Evolutionary conservation across 1,140 invertebrate species (phyloP).

Genomic region (Apis cerana): DNA sequence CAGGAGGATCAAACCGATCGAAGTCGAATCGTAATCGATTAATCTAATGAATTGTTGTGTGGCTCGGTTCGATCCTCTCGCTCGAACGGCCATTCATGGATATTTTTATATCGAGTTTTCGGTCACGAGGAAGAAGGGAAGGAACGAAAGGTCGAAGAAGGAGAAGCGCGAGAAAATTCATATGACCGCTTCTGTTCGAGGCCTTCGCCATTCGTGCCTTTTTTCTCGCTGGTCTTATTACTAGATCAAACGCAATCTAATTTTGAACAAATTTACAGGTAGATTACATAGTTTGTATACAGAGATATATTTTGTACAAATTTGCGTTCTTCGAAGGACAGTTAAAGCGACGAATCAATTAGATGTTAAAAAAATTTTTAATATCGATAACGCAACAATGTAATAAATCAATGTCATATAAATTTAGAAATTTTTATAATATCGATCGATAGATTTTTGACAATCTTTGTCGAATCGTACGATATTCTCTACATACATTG

Average conservation of each 20-base stretch:
- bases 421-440: background rate
- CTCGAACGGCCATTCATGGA: background rate
- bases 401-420: no score
- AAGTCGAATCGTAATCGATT: background rate
- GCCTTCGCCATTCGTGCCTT: slow-evolving; percentile 53
- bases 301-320: slow-evolving; percentile 51
- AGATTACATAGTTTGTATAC: background rate
- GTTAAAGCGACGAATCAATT: background rate
- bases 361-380: background rate
- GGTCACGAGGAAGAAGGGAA: background rate
- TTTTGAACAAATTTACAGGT: background rate
- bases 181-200: background rate
- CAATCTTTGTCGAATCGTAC: background rate
- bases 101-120: background rate
- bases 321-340: background rate
- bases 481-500: no score
- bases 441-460: background rate
- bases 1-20: background rate
- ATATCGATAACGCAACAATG: background rate
- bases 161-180: background rate
- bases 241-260: background rate
- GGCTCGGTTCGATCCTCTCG: background rate
- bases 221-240: slow-evolving; percentile 12
- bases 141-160: background rate
- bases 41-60: background rate